These are phyloP conservation scores for Falco peregrinus DNA, from an alignment of 2,797 vertebrate genomes.

Conservation along the genomic window DNA sequence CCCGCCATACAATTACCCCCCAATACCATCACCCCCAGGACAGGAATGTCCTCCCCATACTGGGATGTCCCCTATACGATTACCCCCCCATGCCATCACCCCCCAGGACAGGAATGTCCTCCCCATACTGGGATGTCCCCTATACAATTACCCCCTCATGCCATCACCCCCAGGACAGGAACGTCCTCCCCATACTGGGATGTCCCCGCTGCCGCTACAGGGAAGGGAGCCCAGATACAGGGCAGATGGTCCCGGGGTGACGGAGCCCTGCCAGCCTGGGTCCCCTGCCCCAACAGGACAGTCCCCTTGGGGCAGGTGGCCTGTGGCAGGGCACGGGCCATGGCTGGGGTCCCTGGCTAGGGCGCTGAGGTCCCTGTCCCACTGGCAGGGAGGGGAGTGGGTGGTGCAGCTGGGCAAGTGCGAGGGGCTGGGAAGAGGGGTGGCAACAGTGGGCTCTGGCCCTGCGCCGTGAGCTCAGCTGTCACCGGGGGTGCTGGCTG, in stretches of 20 bases:
- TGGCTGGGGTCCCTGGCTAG: neutral
- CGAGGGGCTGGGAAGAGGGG: neutral
- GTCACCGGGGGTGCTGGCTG: neutral
- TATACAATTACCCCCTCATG: neutral
- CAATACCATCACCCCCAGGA: neutral
- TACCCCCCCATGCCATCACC: too few relatives aligned
- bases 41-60: neutral
- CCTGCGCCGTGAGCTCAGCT: fast-evolving
- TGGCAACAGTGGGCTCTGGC: fast-evolving
- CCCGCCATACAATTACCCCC: too few relatives aligned
- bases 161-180: neutral
- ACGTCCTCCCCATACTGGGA: too few relatives aligned
- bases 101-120: neutral
- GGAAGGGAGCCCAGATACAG: neutral
- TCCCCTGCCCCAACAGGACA: neutral
- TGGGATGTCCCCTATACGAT: too few relatives aligned
- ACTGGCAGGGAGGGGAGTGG: neutral
- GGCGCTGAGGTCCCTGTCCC: neutral
- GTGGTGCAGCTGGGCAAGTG: fast-evolving
- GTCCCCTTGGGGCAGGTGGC: fast-evolving
- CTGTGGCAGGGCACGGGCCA: neutral
- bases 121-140: too few relatives aligned
- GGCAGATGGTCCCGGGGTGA: fast-evolving
- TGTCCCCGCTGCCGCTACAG: too few relatives aligned
- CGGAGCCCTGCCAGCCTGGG: neutral